Percentiles rank a stretch among this genome's conserved stretches.
These are phyloP conservation scores for Lithophane semibrunnea DNA, from an alignment of 2,888 invertebrate genomes.

Conservation along the genomic window DNA sequence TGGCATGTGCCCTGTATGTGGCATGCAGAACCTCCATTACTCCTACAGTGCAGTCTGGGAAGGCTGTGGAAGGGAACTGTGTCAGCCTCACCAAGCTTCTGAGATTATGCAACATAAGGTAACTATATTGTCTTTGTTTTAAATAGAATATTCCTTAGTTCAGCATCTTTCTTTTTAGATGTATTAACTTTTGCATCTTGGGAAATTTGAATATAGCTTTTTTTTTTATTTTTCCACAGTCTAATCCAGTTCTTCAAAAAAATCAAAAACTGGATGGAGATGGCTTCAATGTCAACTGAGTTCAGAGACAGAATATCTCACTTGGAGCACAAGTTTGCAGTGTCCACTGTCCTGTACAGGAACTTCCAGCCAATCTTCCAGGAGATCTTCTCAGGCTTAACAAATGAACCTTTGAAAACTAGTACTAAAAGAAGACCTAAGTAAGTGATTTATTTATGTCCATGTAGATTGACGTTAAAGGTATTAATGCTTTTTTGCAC, in stretches of 20 bases:
- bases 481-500: background rate
- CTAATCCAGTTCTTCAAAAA: slow-evolving; percentile 98
- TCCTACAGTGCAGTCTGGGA: slow-evolving; percentile 94
- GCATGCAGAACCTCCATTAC: slow-evolving; percentile 95
- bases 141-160: background rate
- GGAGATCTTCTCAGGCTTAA: slow-evolving; percentile 95
- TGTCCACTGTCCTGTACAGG: slow-evolving; percentile 98
- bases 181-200: background rate
- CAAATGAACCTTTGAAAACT: slow-evolving; percentile 88
- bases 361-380: slow-evolving; percentile 97
- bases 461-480: background rate
- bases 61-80: slow-evolving; percentile 96
- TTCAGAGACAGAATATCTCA: slow-evolving; percentile 95
- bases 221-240: slow-evolving; percentile 86
- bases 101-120: slow-evolving; percentile 97
- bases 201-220: background rate
- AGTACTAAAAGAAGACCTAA: slow-evolving; percentile 90
- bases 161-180: background rate
- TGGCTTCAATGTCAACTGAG: slow-evolving; percentile 96
- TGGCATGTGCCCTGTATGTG: slow-evolving; percentile 98
- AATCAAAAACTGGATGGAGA: slow-evolving; percentile 98
- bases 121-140: slow-evolving; percentile 49
- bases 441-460: slow-evolving; percentile 72
- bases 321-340: slow-evolving; percentile 97
- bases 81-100: slow-evolving; percentile 97